Evolutionary conservation across 2,888 invertebrate genomes (phyloP).

Genomic region (Halictus quadricinctus): DNA sequence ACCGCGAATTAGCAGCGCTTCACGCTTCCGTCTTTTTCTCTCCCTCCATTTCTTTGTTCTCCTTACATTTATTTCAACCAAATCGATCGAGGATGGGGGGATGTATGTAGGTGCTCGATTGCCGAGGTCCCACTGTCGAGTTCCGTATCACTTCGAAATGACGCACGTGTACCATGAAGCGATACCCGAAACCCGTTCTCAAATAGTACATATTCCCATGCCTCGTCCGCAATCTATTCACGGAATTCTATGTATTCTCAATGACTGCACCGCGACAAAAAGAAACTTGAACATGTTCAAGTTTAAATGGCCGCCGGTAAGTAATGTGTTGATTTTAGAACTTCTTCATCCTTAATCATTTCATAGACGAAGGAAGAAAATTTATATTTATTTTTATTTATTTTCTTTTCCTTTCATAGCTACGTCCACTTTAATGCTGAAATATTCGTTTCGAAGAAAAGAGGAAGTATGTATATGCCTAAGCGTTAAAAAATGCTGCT

Average conservation of each 20-base stretch:
- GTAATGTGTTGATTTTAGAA: too few relatives aligned
- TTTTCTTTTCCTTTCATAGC: too few relatives aligned
- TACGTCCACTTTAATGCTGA: not conserved
- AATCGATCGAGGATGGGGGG: conserved; percentile 7
- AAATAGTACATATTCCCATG: not conserved
- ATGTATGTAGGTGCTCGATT: conserved; percentile 2
- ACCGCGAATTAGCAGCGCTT: conserved; percentile 65
- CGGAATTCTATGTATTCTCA: too few relatives aligned
- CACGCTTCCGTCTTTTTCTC: conserved; percentile 70
- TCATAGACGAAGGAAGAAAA: too few relatives aligned
- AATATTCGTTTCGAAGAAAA: not conserved
- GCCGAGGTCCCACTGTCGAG: too few relatives aligned
- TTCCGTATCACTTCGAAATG: not conserved
- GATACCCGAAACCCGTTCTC: not conserved
- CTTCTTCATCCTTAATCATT: too few relatives aligned
- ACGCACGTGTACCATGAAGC: not conserved
- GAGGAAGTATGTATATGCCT: not conserved
- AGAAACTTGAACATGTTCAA: too few relatives aligned
- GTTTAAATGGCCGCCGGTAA: too few relatives aligned
- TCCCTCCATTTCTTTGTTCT: conserved; percentile 36
- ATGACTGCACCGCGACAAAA: too few relatives aligned
- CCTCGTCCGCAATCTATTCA: too few relatives aligned
- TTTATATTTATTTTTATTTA: too few relatives aligned
- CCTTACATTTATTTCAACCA: conserved; percentile 10
- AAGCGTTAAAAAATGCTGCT: not conserved